phyloP scores from a whole-genome alignment of 64 coral and sea anemone genomes.

The Actinia equina region DNA sequence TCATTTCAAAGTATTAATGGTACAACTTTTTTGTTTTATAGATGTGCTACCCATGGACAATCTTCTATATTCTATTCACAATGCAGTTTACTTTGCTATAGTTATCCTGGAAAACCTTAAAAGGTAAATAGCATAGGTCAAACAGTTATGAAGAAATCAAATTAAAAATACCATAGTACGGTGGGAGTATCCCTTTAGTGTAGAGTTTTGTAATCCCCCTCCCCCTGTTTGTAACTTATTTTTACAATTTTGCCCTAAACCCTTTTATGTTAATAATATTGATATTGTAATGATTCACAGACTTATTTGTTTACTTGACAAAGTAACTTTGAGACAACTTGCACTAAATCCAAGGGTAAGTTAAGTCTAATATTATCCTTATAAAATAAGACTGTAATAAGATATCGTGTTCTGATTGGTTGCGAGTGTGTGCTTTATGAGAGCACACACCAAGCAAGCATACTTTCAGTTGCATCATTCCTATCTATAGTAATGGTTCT shows the following conservation, averaged over 20 bases:
- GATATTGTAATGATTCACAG: not conserved
- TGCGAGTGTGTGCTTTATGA: too few relatives aligned
- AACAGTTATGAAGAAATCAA: too few relatives aligned
- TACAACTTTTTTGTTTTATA: not conserved
- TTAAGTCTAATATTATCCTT: too few relatives aligned
- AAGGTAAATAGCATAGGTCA: constrained; percentile 30
- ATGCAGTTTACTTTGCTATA: constrained; percentile 79
- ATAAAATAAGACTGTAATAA: too few relatives aligned
- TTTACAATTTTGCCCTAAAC: too few relatives aligned
- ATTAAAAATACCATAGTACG: too few relatives aligned
- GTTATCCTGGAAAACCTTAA: constrained; percentile 70
- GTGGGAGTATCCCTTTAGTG: too few relatives aligned
- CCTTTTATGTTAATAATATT: not conserved
- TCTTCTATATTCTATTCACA: constrained; percentile 68
- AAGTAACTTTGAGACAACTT: constrained; percentile 81
- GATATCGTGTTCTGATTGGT: not conserved
- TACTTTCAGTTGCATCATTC: too few relatives aligned
- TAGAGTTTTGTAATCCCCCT: too few relatives aligned
- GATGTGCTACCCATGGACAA: not conserved
- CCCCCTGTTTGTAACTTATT: too few relatives aligned
- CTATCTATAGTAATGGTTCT: too few relatives aligned
- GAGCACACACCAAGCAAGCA: too few relatives aligned
- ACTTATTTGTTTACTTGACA: constrained; percentile 57
- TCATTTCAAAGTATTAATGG: not conserved
- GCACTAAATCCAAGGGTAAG: constrained; percentile 84